These are phyloP conservation scores for Sesamia inferens DNA, from an alignment of 2,888 invertebrate species.

Conservation along the genomic window DNA sequence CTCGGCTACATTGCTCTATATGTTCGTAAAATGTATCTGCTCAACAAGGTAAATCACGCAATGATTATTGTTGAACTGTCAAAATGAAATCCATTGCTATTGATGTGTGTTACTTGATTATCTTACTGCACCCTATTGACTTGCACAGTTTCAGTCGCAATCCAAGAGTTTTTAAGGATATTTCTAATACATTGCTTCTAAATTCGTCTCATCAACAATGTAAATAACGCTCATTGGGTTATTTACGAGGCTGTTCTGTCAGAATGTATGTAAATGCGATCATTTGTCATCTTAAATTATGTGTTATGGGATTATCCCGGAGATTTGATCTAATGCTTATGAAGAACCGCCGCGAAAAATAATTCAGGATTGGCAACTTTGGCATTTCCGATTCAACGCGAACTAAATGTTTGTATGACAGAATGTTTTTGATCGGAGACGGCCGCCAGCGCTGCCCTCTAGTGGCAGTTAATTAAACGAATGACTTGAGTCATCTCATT, in stretches of 20 bases:
- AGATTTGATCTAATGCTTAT: background rate
- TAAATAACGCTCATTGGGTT: background rate
- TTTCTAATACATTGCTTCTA: background rate
- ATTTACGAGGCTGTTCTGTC: too few species aligned
- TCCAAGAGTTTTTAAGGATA: too few species aligned
- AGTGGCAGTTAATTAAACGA: slow-evolving; percentile 44
- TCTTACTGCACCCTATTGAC: too few species aligned
- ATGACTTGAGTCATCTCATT: slow-evolving; percentile 58
- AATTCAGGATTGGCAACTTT: background rate
- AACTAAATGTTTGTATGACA: background rate
- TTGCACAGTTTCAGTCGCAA: too few species aligned
- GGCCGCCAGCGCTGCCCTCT: background rate
- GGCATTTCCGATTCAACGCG: background rate
- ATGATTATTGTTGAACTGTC: too few species aligned
- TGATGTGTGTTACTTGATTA: too few species aligned
- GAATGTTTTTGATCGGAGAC: slow-evolving; percentile 6
- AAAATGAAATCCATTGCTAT: too few species aligned
- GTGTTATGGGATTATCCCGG: background rate
- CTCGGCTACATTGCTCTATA: too few species aligned
- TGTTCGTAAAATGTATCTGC: too few species aligned
- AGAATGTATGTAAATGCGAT: background rate
- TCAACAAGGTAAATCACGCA: too few species aligned
- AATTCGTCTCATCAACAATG: background rate
- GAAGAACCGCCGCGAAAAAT: background rate
- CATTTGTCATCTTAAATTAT: background rate